These are phyloP conservation scores for Crotalus horridus DNA, from an alignment of 2,113 vertebrate genomes.

Conservation along the genomic window DNA sequence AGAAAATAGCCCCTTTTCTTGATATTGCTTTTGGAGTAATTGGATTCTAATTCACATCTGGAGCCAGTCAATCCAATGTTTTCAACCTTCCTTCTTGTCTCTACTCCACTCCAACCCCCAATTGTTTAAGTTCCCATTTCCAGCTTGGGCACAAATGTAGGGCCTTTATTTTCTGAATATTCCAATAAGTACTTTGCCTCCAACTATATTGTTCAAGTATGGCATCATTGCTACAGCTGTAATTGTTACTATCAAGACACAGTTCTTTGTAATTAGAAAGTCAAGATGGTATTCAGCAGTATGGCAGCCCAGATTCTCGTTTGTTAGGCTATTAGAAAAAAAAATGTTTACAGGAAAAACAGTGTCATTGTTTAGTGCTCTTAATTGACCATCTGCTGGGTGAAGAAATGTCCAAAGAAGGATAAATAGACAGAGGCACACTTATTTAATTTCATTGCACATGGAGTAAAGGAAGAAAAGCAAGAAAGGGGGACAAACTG, in stretches of 20 bases:
- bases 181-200: slow-evolving; percentile 79
- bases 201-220: slow-evolving; percentile 74
- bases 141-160: slow-evolving; percentile 69
- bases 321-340: slow-evolving; percentile 82
- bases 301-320: slow-evolving; percentile 79
- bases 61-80: slow-evolving; percentile 72
- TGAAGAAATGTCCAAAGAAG: slow-evolving; percentile 81
- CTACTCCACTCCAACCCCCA: slow-evolving; percentile 55
- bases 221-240: slow-evolving; percentile 79
- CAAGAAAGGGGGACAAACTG: slow-evolving; percentile 63
- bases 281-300: slow-evolving; percentile 82
- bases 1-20: slow-evolving; percentile 69
- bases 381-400: slow-evolving; percentile 85
- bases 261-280: slow-evolving; percentile 85
- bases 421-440: slow-evolving; percentile 75
- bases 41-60: slow-evolving; percentile 79
- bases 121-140: slow-evolving; percentile 76
- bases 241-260: slow-evolving; percentile 85
- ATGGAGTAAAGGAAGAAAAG: slow-evolving; percentile 72
- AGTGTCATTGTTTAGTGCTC: slow-evolving; percentile 84
- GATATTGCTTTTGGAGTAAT: slow-evolving; percentile 63
- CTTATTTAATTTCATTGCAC: slow-evolving; percentile 72
- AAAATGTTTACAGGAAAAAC: slow-evolving; percentile 84
- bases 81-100: slow-evolving; percentile 68
- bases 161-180: slow-evolving; percentile 78